Evolutionary conservation across 2,113 vertebrate species (phyloP), one percentile per base, ranked within the genome.

Genomic region (Tiliqua scincoides): DNA sequence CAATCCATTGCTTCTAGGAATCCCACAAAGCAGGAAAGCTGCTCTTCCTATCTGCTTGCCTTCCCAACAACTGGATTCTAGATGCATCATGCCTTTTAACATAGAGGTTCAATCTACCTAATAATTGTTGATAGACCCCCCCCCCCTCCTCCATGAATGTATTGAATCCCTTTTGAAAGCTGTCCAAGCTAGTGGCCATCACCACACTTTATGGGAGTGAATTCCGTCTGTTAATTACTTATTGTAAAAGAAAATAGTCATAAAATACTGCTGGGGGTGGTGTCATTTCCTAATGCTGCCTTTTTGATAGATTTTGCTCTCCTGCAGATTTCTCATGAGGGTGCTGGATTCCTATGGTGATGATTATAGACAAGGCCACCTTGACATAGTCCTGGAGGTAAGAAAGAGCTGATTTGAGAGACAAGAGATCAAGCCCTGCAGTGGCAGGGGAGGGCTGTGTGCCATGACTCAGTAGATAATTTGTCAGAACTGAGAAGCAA

Each of bases 301-400:
- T 54, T 23, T 48, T 15, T 37, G 6, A 68, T 25, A 4, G 54
- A 67, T 82, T 48, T 89, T 40, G 93, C 4, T 74, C 72, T 27
- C 32, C 73, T 52, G 17, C 90, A 98, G 98, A 94, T 98, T 98
- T 89, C 97, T 98, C 23, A 98, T 98, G 98, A 97, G 96, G 86
- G 97, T 98, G 48, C 96, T 98, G 86, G 97, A 98, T 87, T 95
- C 96, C 37, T 97, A 98, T 5, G 97, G 97, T 4, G 98, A 98
- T 25, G 96, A 98, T 89, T 98, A 98, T 91, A 96, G 98, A 87
- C 97, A 96, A 1, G 92, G 97, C 48, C 97, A 98, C 91, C 95
- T 98, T 84, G 97, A 97, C 48, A 96, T 98, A 37, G 77, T 97
- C 17, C 94, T 98, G 65, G 98, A 98, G 97, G 98, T 98, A 88